Evolutionary conservation across 2,888 invertebrate species (phyloP), one percentile per base, ranked within the genome.

Genomic region (Vesta saturnalis): DNA sequence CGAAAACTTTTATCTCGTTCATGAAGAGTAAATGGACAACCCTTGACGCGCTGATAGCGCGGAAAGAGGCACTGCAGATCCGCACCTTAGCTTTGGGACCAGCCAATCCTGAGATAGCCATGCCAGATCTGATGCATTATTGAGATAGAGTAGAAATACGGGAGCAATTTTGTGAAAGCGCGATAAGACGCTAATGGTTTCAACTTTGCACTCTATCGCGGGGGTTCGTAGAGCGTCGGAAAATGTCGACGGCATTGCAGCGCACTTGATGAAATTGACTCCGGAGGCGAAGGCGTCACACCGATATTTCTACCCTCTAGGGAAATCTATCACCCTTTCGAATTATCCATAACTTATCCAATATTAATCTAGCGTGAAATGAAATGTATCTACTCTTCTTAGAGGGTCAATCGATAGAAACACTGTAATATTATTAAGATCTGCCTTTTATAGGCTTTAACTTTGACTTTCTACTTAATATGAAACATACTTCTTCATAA

Each of bases 151-250:
- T 80, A 80, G 83, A 86, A 85, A 85, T 86, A 85, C 85, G 84
- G 84, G 80, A 80, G 85, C 85, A 85, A 85, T 85, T 85, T 80
- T 80, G 80, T 77, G 77, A 78, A 77, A 79, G 81, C 79, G 81
- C 85, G 86, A 86, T 86, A 86, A 86, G 85, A 85, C 85, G 85
- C 82, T 86, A 87, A 86, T 86, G 86, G 85, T 82, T 85, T 85
- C 86, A 86, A 86, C 86, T 86, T 86, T 86, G 85, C 87, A 87
- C 86, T 86, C 86, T 85, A 86, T 86, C 85, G 84, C 68, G 59
- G 70, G 56, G 60, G 67, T 67, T 67, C 70, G 70, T 70, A 67
- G 70, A 67, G 70, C 69, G 69, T 74, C 73, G 74, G 73, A 49
- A 59, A 64, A 64, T 65, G 73, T 74, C 74, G 72, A 71, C 73